Evolutionary conservation across 2,797 vertebrate species (phyloP).

Genomic region (Lacerta bilineata): DNA sequence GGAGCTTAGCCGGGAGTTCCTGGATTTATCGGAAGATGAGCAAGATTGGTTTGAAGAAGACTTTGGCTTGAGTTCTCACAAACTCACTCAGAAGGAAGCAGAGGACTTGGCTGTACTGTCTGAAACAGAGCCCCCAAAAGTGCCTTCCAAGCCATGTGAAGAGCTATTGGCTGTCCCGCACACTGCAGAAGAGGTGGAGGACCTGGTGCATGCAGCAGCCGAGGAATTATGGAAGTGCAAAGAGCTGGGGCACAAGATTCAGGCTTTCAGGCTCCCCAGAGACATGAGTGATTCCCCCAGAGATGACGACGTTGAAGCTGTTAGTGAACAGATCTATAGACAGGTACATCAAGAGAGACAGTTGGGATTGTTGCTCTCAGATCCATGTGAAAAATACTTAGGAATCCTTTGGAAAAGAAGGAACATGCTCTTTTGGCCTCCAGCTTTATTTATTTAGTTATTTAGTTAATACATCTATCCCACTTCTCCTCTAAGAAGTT

Average conservation of each 20-base stretch:
- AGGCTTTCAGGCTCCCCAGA: slow-evolving; percentile 77
- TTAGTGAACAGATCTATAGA: slow-evolving; percentile 89
- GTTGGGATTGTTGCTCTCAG: not conserved
- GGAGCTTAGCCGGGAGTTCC: slow-evolving; percentile 90
- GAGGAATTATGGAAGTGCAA: slow-evolving; percentile 92
- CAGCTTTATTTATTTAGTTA: no score
- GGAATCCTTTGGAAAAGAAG: not conserved
- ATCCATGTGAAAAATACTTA: not conserved
- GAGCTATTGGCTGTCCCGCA: slow-evolving; percentile 92
- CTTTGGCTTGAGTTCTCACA: slow-evolving; percentile 92
- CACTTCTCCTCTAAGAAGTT: no score
- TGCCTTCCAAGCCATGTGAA: slow-evolving; percentile 84
- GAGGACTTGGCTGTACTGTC: slow-evolving; percentile 81
- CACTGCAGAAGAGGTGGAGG: slow-evolving; percentile 87
- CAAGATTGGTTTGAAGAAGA: slow-evolving; percentile 99
- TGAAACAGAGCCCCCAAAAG: slow-evolving; percentile 80
- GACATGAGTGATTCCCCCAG: slow-evolving; percentile 78
- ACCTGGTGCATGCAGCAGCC: slow-evolving; percentile 87
- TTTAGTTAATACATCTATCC: no score
- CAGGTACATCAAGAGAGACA: slow-evolving; percentile 81
- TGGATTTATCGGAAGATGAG: slow-evolving; percentile 90
- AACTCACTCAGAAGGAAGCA: slow-evolving; percentile 86
- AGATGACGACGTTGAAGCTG: slow-evolving; percentile 83
- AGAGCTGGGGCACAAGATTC: slow-evolving; percentile 81
- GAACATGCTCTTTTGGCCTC: not conserved